Evolutionary conservation across 2,797 vertebrate species (phyloP), one percentile per base, ranked within the genome.

Genomic region (Sardinella longiceps): DNA sequence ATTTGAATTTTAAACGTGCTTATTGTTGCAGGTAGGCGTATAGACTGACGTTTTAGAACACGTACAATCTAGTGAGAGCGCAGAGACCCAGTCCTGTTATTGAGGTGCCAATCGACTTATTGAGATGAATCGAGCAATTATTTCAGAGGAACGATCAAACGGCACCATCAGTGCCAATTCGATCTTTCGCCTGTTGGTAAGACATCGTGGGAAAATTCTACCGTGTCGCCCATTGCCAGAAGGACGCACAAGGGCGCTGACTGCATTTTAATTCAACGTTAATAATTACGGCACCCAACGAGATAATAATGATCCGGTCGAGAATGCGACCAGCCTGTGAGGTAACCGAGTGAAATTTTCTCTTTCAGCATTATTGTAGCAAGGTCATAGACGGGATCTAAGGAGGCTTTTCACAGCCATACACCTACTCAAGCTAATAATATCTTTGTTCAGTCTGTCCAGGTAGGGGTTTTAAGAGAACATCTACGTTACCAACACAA

Each of bases 181-280:
- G 70, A 77, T 77, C 70, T 43, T 43, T 77, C 70, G 70, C 70
- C 70, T 77, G 70, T 77, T 77, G 70, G 70, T 10, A 23, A 77
- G 70, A 20, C 70, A 77, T 77, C 33, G 70, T 77, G 70, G 37
- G 70, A 77, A 77, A 43, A 43, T 11, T 18, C 43, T 77, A 43
- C 33, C 70, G 20, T 77, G 70, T 77, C 70, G 37, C 70, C 88
- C 90, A 88, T 87, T 90, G 89, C 83, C 89, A 87, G 90, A 90
- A 91, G 90, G 91, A 92, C 90, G 81, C 91, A 89, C 89, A 92
- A 89, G 91, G 91, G 91, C 92, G 91, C 89, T 88, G 84, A 60
- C 83, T 85, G 81, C 88, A 90, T 81, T 81, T 23, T 30, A 18
- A 85, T 80, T 84, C 70, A 77, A 20, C 70, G 70, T 77, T 77